These are phyloP conservation scores for Echiichthys vipera DNA, from an alignment of 2,797 vertebrate genomes.

Conservation along the genomic window DNA sequence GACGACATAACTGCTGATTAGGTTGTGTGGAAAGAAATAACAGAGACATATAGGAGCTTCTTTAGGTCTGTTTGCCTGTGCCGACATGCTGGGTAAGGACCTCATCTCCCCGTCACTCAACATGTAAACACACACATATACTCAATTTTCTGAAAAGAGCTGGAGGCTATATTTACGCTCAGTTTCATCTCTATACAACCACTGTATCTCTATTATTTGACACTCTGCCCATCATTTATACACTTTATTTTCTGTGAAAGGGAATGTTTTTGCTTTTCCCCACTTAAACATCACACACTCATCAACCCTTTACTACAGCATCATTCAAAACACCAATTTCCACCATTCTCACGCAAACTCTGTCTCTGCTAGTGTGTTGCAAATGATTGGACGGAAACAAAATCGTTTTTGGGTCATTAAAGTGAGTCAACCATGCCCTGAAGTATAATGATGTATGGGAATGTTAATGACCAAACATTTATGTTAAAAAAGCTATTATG, in stretches of 20 bases:
- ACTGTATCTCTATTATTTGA: conserved; percentile 5
- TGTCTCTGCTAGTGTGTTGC: neutral
- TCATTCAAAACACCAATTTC: neutral
- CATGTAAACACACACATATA: conserved; percentile 28
- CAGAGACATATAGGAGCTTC: neutral
- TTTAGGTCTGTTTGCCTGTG: conserved; percentile 38
- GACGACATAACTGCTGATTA: neutral
- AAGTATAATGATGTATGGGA: conserved; percentile 18
- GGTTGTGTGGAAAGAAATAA: neutral
- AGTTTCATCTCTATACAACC: conserved; percentile 20
- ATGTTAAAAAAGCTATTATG: conserved; percentile 12
- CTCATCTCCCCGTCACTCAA: conserved; percentile 48
- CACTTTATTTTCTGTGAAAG: neutral
- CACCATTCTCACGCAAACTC: neutral
- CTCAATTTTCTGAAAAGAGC: conserved; percentile 17
- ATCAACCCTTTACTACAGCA: neutral
- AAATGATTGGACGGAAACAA: neutral
- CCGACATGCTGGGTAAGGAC: conserved; percentile 29
- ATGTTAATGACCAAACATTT: conserved; percentile 22
- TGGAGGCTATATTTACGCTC: conserved; percentile 33
- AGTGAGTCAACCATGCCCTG: conserved; percentile 6
- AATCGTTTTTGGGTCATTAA: conserved; percentile 22
- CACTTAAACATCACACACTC: conserved; percentile 9
- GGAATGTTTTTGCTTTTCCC: neutral
- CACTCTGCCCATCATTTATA: conserved; percentile 11